A percentile compares a stretch with the other conserved stretches of the same genome.
phyloP scores from a whole-genome alignment of 1,140 invertebrate species.

The Drosophila dunni region DNA sequence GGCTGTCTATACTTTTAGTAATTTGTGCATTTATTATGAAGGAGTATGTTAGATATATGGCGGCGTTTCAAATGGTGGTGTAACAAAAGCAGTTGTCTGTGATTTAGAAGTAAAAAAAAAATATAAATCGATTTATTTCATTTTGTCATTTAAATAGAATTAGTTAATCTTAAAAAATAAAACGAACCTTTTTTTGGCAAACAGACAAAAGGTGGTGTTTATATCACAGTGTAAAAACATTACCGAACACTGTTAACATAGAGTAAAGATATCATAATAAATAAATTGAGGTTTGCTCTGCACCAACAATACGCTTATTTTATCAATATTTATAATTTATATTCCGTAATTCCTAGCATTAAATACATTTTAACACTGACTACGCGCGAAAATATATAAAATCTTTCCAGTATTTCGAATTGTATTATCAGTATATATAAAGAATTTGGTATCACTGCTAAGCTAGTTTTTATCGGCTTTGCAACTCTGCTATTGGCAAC shows the following conservation, averaged over 20 bases:
- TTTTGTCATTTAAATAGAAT: constrained; percentile 8
- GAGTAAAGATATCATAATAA: too few species aligned
- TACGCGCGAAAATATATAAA: background rate
- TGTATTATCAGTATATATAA: background rate
- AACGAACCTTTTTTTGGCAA: background rate
- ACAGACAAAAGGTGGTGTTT: too few species aligned
- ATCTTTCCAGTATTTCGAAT: constrained; percentile 1
- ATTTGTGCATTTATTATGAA: constrained; percentile 59
- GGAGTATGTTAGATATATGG: constrained; percentile 55
- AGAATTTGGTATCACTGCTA: constrained; percentile 8
- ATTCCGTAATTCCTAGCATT: too few species aligned
- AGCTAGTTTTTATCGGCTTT: constrained; percentile 4
- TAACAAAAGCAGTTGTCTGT: background rate
- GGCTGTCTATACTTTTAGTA: constrained; percentile 47
- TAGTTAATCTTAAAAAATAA: too few species aligned
- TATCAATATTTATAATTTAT: too few species aligned
- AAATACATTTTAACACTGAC: too few species aligned
- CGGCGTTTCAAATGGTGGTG: constrained; percentile 46
- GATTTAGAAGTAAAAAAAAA: background rate
- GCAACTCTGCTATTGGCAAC: constrained; percentile 32
- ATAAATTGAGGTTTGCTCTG: too few species aligned
- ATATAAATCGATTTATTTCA: background rate
- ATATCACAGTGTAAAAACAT: too few species aligned
- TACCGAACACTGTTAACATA: too few species aligned
- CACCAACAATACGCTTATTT: too few species aligned